Conservation (phyloP, 2,113 vertebrate genomes). For the Dasyurus viverrinus region DNA sequence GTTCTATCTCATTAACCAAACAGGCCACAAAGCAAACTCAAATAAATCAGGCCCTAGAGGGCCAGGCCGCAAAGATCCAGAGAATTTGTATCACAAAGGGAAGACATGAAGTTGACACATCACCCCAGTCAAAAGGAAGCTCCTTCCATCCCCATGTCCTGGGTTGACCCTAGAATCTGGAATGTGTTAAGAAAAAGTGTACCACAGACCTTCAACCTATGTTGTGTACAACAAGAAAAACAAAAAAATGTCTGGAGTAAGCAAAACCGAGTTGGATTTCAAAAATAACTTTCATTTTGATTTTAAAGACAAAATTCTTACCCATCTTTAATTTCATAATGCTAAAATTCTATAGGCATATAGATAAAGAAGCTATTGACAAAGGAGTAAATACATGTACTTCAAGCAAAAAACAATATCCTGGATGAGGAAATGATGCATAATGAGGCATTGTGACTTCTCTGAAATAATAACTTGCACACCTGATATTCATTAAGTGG, state of each 20-base stretch:
- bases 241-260: constrained; percentile 45
- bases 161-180: constrained; percentile 50
- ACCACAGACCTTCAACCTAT: constrained; percentile 14
- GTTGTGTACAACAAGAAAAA: background rate
- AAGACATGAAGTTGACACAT: background rate
- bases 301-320: constrained; percentile 15
- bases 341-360: background rate
- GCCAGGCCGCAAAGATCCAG: constrained; percentile 14
- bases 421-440: constrained; percentile 68
- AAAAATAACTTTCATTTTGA: constrained; percentile 39
- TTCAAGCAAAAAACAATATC: constrained; percentile 41
- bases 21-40: constrained; percentile 35
- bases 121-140: background rate
- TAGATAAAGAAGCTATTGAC: constrained; percentile 60
- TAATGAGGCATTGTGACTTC: constrained; percentile 56
- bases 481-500: constrained; percentile 65
- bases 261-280: constrained; percentile 47
- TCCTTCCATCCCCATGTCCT: constrained; percentile 40
- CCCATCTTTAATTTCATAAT: background rate
- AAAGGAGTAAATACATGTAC: background rate
- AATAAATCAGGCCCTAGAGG: constrained; percentile 37
- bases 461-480: constrained; percentile 21
- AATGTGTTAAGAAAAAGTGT: constrained; percentile 13
- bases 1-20: constrained; percentile 20
- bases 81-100: constrained; percentile 37